phyloP scores from a whole-genome alignment of 1,140 invertebrate genomes.

The Hypothenemus hampei region DNA sequence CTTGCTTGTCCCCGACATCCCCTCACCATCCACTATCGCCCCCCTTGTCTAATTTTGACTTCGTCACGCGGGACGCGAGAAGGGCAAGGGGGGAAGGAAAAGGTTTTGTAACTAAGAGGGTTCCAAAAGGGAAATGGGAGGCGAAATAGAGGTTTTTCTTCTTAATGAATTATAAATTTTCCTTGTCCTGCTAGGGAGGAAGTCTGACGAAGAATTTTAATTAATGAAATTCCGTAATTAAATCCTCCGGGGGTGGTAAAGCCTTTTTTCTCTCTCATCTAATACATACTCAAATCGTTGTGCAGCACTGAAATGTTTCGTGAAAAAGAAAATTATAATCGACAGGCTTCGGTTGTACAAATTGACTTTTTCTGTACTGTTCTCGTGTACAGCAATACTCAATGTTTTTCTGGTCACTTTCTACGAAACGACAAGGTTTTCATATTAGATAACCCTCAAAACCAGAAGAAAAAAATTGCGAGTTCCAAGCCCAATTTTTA shows the following conservation, averaged over 20 bases:
- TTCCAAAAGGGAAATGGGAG: slow-evolving; percentile 2
- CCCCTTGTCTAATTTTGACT: slow-evolving; percentile 14
- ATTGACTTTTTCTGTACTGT: too few species aligned
- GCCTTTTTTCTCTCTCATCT: too few species aligned
- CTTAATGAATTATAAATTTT: slow-evolving; percentile 29
- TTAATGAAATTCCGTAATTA: slow-evolving; percentile 26
- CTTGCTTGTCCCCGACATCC: slow-evolving; percentile 39
- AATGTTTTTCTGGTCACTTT: too few species aligned
- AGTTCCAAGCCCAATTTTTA: too few species aligned
- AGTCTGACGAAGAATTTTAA: slow-evolving; percentile 28
- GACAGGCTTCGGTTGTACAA: too few species aligned
- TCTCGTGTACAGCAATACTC: too few species aligned
- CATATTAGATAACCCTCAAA: too few species aligned
- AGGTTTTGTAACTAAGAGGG: slow-evolving; percentile 10
- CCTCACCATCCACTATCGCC: slow-evolving; percentile 29
- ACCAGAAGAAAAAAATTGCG: too few species aligned
- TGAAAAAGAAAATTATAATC: too few species aligned
- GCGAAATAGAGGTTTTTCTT: slow-evolving; percentile 7
- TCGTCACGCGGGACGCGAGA: slow-evolving; percentile 5
- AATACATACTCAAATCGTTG: too few species aligned
- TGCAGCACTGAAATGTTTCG: too few species aligned
- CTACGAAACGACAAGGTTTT: too few species aligned
- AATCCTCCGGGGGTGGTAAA: slow-evolving; percentile 1
- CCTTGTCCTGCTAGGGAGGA: slow-evolving; percentile 16
- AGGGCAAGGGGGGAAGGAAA: neutral